Conservation (phyloP, 2,797 vertebrate species). For the Ceyx erithaca region DNA sequence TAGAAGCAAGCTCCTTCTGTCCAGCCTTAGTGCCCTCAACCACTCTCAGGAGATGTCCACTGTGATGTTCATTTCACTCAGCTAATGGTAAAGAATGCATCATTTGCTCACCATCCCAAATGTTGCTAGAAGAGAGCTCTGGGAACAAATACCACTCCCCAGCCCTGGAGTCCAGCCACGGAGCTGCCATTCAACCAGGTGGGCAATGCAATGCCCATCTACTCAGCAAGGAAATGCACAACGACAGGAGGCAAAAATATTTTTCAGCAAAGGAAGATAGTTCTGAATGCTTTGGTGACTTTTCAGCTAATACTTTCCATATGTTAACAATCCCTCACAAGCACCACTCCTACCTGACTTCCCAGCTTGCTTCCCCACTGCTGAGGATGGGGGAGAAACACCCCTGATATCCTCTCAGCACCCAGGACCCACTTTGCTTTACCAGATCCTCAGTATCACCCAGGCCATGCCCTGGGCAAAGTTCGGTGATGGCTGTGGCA, state of each 20-base stretch:
- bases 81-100: not conserved
- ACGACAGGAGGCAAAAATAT: not conserved
- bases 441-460: not conserved
- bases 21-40: not conserved
- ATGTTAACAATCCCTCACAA: not conserved
- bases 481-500: not conserved
- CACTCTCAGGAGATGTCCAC: not conserved
- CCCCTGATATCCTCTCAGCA: not conserved
- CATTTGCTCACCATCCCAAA: not conserved
- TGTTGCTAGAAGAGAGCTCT: not conserved
- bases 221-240: not conserved
- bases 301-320: not conserved
- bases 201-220: accelerated
- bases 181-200: not conserved
- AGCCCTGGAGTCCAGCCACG: accelerated
- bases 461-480: not conserved
- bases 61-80: not conserved
- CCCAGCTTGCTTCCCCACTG: not conserved
- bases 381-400: not conserved
- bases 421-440: not conserved
- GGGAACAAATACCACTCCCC: not conserved
- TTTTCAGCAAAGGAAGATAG: not conserved
- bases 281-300: not conserved
- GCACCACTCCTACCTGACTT: not conserved
- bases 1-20: not conserved